Conservation (phyloP, 2,113 vertebrate genomes). For the Xiphophorus maculatus region DNA sequence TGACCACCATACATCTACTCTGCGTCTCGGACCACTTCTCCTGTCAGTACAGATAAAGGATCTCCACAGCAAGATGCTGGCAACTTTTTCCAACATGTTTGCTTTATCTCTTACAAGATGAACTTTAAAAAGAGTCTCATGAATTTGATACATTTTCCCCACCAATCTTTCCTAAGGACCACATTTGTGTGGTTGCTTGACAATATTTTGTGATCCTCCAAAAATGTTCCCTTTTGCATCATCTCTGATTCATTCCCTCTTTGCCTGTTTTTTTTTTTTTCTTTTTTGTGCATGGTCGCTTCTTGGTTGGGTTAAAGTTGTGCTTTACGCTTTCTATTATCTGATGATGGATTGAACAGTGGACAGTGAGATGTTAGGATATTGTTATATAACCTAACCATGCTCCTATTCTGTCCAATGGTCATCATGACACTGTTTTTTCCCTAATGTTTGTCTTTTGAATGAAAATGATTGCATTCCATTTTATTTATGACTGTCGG, state of each 20-base stretch:
- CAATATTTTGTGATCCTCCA: background rate
- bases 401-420: background rate
- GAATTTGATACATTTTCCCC: background rate
- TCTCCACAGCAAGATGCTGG: background rate
- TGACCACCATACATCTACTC: background rate
- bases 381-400: background rate
- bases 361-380: background rate
- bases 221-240: background rate
- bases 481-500: background rate
- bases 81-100: background rate
- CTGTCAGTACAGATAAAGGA: background rate
- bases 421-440: background rate
- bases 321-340: background rate
- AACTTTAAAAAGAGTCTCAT: background rate
- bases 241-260: background rate
- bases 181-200: background rate
- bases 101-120: background rate
- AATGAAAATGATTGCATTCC: background rate
- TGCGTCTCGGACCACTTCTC: background rate
- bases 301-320: background rate
- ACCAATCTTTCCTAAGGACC: background rate
- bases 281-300: background rate
- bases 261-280: background rate
- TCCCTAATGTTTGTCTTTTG: background rate
- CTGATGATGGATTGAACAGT: background rate